Percentiles rank a stretch among this genome's conserved stretches.
These are phyloP conservation scores for Sphaerolaimus hirsutus DNA, from an alignment of 2,888 invertebrate genomes.

Conservation along the genomic window DNA sequence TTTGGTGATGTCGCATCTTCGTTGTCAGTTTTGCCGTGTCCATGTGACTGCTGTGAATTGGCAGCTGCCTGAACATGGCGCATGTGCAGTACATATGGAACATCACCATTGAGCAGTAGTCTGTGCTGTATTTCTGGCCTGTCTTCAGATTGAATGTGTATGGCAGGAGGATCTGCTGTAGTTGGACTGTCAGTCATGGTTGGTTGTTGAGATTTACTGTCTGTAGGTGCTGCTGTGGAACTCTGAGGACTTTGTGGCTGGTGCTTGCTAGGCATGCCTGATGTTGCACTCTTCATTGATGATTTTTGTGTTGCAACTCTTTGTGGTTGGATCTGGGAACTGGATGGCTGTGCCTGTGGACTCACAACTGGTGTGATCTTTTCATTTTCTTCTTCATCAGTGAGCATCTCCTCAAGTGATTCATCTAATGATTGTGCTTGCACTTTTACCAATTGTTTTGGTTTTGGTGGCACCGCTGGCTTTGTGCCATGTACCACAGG, in stretches of 20 bases:
- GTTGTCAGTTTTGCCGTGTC: background rate
- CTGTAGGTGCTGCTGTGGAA: no score
- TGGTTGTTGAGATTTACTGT: no score
- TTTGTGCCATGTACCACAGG: constrained; percentile 4
- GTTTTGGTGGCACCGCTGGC: constrained; percentile 19
- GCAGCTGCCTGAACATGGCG: constrained; percentile 11
- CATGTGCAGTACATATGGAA: constrained; percentile 24
- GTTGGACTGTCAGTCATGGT: no score
- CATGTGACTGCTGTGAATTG: background rate
- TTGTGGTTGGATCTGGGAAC: no score
- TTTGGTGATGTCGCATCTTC: no score
- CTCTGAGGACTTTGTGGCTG: no score
- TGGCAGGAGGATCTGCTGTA: constrained; percentile 3
- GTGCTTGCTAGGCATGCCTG: no score
- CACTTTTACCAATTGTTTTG: constrained; percentile 7
- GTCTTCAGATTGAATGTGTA: constrained; percentile 21
- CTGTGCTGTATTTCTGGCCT: constrained; percentile 16
- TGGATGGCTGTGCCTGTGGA: no score
- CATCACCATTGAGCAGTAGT: constrained; percentile 15
- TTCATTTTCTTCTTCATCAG: no score
- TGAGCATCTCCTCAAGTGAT: background rate
- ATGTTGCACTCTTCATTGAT: no score
- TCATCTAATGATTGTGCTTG: background rate
- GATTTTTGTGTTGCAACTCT: no score
- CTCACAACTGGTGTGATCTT: no score